Percentiles rank a stretch among this genome's conserved stretches.
phyloP scores from a whole-genome alignment of 1,140 invertebrate genomes.

The Heliconius eleuchia region DNA sequence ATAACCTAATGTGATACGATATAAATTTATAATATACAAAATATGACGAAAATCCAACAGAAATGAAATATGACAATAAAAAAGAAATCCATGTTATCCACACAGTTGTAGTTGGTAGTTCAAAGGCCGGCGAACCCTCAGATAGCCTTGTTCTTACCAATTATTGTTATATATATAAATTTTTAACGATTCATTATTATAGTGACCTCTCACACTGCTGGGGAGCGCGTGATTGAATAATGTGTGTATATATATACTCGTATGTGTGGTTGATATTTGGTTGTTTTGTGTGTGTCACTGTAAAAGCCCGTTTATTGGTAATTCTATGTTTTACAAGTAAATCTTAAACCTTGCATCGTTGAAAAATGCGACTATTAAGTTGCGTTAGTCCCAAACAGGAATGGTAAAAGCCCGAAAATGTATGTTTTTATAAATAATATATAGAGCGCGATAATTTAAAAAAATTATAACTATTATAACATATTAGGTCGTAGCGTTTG shows the following conservation, averaged over 20 bases:
- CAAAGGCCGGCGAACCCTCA: background rate
- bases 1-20: background rate
- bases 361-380: too few species aligned
- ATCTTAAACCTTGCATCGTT: too few species aligned
- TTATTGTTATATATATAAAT: background rate
- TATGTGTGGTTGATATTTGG: background rate
- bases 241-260: background rate
- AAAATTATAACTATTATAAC: too few species aligned
- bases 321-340: too few species aligned
- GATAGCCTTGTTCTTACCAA: background rate
- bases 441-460: too few species aligned
- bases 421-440: too few species aligned
- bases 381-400: too few species aligned
- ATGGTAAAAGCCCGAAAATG: too few species aligned
- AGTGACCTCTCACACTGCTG: conserved; percentile 7
- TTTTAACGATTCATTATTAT: background rate
- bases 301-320: too few species aligned
- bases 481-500: background rate
- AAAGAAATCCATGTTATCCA: background rate
- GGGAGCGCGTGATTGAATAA: conserved; percentile 5
- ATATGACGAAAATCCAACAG: too few species aligned
- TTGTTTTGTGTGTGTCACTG: background rate
- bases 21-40: background rate
- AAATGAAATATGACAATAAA: background rate
- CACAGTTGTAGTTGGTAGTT: background rate